Evolutionary conservation across 2,888 invertebrate genomes (phyloP).

Genomic region (Nebria brevicollis): DNA sequence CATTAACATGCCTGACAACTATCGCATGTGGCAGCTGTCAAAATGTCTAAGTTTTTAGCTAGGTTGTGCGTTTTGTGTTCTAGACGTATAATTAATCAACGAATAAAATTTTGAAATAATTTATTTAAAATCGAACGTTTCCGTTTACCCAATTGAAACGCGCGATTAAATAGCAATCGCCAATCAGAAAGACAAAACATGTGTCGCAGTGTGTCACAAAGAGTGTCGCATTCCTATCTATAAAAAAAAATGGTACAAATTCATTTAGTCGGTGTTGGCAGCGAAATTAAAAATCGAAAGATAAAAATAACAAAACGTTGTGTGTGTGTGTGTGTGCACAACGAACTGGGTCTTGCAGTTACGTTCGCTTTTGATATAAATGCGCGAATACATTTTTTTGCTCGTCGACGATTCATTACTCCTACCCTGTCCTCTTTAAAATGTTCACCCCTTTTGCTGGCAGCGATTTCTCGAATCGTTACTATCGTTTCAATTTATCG

Average conservation of each 20-base stretch:
- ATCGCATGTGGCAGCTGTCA: neutral
- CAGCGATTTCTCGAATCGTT: neutral
- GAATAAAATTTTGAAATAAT: too few species aligned
- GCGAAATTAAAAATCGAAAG: slow-evolving; percentile 28
- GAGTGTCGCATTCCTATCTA: neutral
- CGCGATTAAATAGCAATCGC: neutral
- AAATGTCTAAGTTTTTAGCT: neutral
- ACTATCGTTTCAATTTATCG: neutral
- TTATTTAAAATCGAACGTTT: too few species aligned
- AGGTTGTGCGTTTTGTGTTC: neutral
- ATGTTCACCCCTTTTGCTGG: slow-evolving; percentile 11
- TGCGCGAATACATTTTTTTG: slow-evolving; percentile 23
- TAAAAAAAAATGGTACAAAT: neutral
- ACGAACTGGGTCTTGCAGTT: slow-evolving; percentile 21
- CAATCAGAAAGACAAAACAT: neutral
- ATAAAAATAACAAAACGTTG: slow-evolving; percentile 24
- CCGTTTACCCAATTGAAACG: neutral
- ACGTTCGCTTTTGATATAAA: slow-evolving; percentile 24
- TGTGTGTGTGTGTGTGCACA: slow-evolving; percentile 9
- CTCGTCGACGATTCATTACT: slow-evolving; percentile 24
- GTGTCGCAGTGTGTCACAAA: slow-evolving; percentile 12
- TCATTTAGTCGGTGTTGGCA: neutral
- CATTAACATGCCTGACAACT: neutral
- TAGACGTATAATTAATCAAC: neutral
- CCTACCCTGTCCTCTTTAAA: slow-evolving; percentile 2